Conservation (phyloP, 2,797 vertebrate genomes). For the Alca torda region DNA sequence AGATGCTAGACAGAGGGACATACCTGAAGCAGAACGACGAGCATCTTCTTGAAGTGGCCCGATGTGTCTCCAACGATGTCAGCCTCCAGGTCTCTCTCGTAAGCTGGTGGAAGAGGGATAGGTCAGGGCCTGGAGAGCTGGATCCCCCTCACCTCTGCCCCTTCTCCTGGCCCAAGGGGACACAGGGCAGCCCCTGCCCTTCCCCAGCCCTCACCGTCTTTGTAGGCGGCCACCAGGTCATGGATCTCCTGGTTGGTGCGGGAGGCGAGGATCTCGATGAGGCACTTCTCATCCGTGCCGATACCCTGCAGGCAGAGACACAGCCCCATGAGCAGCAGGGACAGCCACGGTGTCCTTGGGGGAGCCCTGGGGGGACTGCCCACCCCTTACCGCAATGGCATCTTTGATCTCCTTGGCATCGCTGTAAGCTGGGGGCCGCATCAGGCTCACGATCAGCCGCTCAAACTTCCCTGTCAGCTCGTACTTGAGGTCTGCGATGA, state of each 20-base stretch:
- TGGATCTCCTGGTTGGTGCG: slow-evolving; percentile 89
- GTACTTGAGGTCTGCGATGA: slow-evolving; percentile 94
- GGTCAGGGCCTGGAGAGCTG: background rate
- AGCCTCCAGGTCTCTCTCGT: slow-evolving; percentile 87
- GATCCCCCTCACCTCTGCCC: background rate
- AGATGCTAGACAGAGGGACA: background rate
- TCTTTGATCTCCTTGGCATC: slow-evolving; percentile 97
- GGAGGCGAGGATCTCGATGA: slow-evolving; percentile 93
- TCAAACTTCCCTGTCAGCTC: slow-evolving; percentile 98
- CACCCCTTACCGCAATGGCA: slow-evolving; percentile 83
- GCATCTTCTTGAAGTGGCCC: slow-evolving; percentile 98
- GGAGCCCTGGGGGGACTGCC: background rate
- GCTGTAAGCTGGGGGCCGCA: slow-evolving; percentile 87
- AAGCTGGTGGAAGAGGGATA: slow-evolving; percentile 76
- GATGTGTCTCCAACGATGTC: slow-evolving; percentile 88
- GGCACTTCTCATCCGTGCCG: slow-evolving; percentile 91
- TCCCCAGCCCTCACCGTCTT: slow-evolving; percentile 82
- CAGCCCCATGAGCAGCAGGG: background rate
- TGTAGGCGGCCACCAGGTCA: slow-evolving; percentile 88
- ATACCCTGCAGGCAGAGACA: slow-evolving; percentile 75
- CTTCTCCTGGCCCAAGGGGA: background rate
- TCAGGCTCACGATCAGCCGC: slow-evolving; percentile 91
- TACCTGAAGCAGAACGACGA: slow-evolving; percentile 94
- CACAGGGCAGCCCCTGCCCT: background rate
- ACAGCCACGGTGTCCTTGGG: fast-evolving